Evolutionary conservation across 2,888 invertebrate species (phyloP), one percentile per base, ranked within the genome.

Genomic region (Pterostichus niger): DNA sequence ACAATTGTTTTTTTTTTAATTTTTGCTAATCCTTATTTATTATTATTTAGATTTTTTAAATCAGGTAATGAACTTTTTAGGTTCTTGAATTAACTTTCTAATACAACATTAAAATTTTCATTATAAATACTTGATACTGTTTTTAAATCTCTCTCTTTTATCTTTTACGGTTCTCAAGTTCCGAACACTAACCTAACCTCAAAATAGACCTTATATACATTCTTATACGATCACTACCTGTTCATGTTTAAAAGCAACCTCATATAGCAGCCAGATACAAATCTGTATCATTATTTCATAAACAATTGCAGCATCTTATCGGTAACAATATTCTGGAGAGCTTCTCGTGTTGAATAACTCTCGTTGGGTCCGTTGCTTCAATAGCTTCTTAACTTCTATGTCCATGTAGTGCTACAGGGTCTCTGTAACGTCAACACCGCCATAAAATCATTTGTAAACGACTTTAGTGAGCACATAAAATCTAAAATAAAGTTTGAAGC

Each of bases 401-500:
- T 68, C 40, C 68, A 44, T 44, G 40, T 44, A n/a, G 68, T 68
- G 7, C 15, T 68, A 44, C 44, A 54, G 4, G 11, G 33, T 13
- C 31, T 61, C 77, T 40, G 17, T 40, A 40, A 17, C 33, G 78
- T 59, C 59, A 78, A 61, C 78, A 31, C 24, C 11, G 77, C 40
- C 78, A 78, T 78, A 78, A 78, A 78, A 61, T 78, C 78, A 78
- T 78, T 78, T 78, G 78, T 78, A 78, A 78, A 78, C 61, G 44
- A 61, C 78, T 78, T 75, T 64, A 61, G 40, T 61, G 46, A 78
- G 78, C 46, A 44, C 78, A 78, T 78, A 78, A 78, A 78, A 59
- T 61, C 61, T 44, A 24, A 61, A 78, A 77, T 77, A 56, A 77
- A 77, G 33, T 56, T 77, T 77, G 35, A 56, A 77, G 56, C 59